These are phyloP conservation scores for Rhynchophorus ferrugineus DNA, from an alignment of 1,140 invertebrate species.

Conservation along the genomic window DNA sequence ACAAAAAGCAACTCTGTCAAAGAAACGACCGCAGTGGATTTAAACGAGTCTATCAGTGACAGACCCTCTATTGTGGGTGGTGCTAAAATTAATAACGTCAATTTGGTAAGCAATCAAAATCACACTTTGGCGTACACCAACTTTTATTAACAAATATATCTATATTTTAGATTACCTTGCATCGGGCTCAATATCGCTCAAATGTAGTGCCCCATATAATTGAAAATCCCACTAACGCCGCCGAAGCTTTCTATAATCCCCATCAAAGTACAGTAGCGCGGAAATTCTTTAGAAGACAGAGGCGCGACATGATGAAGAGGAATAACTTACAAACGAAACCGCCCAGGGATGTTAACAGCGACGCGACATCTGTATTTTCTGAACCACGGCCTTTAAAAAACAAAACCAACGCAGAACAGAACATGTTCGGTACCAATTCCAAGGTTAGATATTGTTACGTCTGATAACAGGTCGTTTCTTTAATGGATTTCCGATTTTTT, in stretches of 20 bases:
- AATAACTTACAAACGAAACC: conserved; percentile 64
- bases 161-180: conserved; percentile 37
- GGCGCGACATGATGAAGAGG: conserved; percentile 61
- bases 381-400: conserved; percentile 44
- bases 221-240: conserved; percentile 49
- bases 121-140: background rate
- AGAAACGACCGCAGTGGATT: conserved; percentile 44
- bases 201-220: conserved; percentile 63
- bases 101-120: conserved; percentile 44
- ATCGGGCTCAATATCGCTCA: conserved; percentile 61
- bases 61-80: conserved; percentile 19
- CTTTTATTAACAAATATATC: background rate
- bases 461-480: background rate
- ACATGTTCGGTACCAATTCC: conserved; percentile 56
- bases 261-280: conserved; percentile 86
- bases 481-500: background rate
- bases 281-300: conserved; percentile 86
- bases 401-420: conserved; percentile 52
- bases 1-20: conserved; percentile 49
- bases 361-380: conserved; percentile 46
- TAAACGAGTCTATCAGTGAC: conserved; percentile 33
- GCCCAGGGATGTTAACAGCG: conserved; percentile 53
- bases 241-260: conserved; percentile 85
- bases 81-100: conserved; percentile 48
- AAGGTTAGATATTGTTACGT: conserved; percentile 39